Conservation (phyloP, 2,113 vertebrate species). For the Hyperopisus bebe region DNA sequence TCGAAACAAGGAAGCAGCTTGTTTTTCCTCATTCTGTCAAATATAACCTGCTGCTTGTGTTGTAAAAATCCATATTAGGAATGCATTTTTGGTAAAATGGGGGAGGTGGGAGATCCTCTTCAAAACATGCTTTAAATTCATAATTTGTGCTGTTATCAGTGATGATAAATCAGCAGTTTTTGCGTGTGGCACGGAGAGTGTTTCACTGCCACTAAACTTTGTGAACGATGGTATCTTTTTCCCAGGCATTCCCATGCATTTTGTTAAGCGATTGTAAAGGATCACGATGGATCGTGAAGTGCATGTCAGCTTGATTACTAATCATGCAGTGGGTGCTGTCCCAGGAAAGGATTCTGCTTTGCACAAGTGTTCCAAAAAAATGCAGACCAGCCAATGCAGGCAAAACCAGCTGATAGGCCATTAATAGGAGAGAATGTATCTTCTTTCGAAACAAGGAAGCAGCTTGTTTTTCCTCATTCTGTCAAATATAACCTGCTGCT, state of each 20-base stretch:
- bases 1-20: conserved; percentile 27
- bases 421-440: conserved; percentile 21
- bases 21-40: conserved; percentile 12
- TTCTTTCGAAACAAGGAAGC: conserved; percentile 29
- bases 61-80: background rate
- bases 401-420: conserved; percentile 7
- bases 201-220: background rate
- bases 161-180: background rate
- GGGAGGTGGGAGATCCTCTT: background rate
- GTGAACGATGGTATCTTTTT: background rate
- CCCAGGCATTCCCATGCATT: background rate
- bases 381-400: conserved; percentile 7
- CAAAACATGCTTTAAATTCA: background rate
- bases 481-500: background rate
- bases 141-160: background rate
- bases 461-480: conserved; percentile 5
- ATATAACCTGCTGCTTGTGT: background rate
- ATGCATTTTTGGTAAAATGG: background rate
- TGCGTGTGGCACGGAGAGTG: background rate
- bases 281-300: background rate
- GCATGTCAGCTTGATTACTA: background rate
- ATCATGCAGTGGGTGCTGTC: conserved; percentile 1
- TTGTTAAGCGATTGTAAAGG: background rate
- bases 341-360: conserved; percentile 29
- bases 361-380: conserved; percentile 21